Evolutionary conservation across 1,140 invertebrate genomes (phyloP), one percentile per base, ranked within the genome.

Genomic region (Ceratosolen fusciceps): DNA sequence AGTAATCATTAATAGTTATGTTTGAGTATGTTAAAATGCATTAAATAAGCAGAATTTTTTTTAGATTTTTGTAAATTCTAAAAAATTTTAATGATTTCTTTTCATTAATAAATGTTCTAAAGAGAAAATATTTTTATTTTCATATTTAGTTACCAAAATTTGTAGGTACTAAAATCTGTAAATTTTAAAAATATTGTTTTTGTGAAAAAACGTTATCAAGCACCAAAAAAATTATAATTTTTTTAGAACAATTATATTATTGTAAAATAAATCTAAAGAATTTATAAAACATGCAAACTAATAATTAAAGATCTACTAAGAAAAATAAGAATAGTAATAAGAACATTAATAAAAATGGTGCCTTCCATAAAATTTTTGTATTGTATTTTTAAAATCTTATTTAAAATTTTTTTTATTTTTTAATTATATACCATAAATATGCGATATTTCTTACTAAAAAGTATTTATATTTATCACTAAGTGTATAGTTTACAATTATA

Each of bases 261-360:
- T n/a, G n/a, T n/a, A 65, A 34, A 47, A 14, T 70, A 70, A 34
- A 49, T 39, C 29, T 3, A 49, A 16, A 70, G n/a, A n/a, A 7
- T n/a, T 43, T 26, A 12, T 49, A 24, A 70, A 47, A n/a, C n/a
- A n/a, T n/a, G n/a, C n/a, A n/a, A n/a, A n/a, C n/a, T n/a, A n/a
- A n/a, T n/a, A n/a, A n/a, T n/a, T n/a, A n/a, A n/a, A n/a, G n/a
- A n/a, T n/a, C n/a, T n/a, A n/a, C n/a, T n/a, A n/a, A n/a, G n/a
- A n/a, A n/a, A n/a, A n/a, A n/a, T n/a, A n/a, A n/a, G n/a, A n/a
- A n/a, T n/a, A n/a, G n/a, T n/a, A n/a, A n/a, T n/a, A n/a, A n/a
- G n/a, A n/a, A n/a, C n/a, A n/a, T n/a, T n/a, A n/a, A n/a, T n/a
- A 74, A 54, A 62, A 9, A 29, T 65, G 73, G 77, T 82, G 77